phyloP scores from a whole-genome alignment of 1,140 invertebrate genomes.

The Bilobella aurantiaca region DNA sequence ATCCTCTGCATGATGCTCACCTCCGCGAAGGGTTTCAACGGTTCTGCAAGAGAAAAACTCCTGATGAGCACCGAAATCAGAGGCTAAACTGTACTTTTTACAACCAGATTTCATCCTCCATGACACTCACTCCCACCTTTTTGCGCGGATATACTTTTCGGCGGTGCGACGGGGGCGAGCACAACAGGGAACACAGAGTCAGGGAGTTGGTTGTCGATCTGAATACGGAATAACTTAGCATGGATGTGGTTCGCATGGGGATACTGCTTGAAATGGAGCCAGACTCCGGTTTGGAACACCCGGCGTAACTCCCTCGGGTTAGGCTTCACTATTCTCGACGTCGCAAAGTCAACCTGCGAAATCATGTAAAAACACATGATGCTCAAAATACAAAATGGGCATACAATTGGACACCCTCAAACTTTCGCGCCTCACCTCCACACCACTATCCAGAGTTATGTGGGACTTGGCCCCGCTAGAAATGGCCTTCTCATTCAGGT shows the following conservation, averaged over 20 bases:
- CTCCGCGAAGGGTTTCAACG: constrained; percentile 88
- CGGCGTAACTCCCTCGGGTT: constrained; percentile 57
- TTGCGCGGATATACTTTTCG: constrained; percentile 74
- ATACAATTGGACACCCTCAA: no score
- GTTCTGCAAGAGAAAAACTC: constrained; percentile 43
- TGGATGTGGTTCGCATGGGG: constrained; percentile 76
- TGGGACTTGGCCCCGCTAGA: constrained; percentile 42
- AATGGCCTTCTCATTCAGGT: constrained; percentile 51
- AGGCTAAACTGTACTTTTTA: no score
- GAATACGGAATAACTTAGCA: constrained; percentile 66
- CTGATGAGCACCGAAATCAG: no score
- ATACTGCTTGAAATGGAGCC: constrained; percentile 72
- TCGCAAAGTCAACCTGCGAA: constrained; percentile 67
- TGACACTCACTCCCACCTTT: constrained; percentile 45
- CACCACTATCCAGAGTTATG: constrained; percentile 42
- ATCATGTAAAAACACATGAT: no score
- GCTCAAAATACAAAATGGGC: no score
- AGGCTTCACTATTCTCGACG: constrained; percentile 58
- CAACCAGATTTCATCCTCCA: no score
- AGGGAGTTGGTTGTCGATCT: constrained; percentile 85
- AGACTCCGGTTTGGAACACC: constrained; percentile 75
- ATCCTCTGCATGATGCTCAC: constrained; percentile 79
- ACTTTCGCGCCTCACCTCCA: no score
- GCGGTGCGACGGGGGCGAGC: constrained; percentile 80
- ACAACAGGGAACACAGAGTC: constrained; percentile 90